phyloP scores from a whole-genome alignment of 2,888 invertebrate genomes.

The Drosophila longiperda region DNA sequence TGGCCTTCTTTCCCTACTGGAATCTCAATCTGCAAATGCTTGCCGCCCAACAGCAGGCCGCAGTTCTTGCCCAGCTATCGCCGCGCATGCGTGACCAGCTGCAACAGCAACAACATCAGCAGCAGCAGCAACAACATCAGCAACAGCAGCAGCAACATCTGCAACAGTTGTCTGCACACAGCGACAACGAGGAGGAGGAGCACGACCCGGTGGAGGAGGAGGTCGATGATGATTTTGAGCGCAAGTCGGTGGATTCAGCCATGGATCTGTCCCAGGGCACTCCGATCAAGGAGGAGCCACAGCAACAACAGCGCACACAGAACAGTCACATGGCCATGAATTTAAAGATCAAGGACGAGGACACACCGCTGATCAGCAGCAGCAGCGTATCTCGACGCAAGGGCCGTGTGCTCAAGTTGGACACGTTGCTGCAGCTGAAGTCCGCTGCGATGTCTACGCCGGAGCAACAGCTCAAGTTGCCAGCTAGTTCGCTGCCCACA shows the following conservation, averaged over 20 bases:
- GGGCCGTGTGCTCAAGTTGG: conserved; percentile 93
- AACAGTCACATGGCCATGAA: conserved; percentile 64
- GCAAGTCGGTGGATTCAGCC: conserved; percentile 81
- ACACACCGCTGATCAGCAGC: conserved; percentile 79
- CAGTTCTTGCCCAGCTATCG: conserved; percentile 83
- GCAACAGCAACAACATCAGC: conserved; percentile 64
- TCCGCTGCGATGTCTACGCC: conserved; percentile 70
- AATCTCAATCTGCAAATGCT: conserved; percentile 85
- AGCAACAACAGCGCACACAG: conserved; percentile 34
- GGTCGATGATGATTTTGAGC: conserved; percentile 72
- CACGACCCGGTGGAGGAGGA: conserved; percentile 64
- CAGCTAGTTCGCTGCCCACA: conserved; percentile 77
- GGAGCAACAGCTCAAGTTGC: conserved; percentile 52
- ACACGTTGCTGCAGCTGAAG: conserved; percentile 84
- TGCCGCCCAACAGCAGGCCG: conserved; percentile 85
- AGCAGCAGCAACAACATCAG: conserved; percentile 55
- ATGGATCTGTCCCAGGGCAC: conserved; percentile 84
- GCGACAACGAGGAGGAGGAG: conserved; percentile 63
- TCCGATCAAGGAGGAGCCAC: conserved; percentile 75
- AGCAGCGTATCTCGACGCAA: conserved; percentile 88
- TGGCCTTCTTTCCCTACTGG: conserved; percentile 84
- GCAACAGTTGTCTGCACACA: conserved; percentile 23
- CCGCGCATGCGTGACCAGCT: conserved; percentile 80
- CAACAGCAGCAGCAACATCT: conserved; percentile 44
- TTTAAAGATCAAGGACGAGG: conserved; percentile 78